Percentiles rank a stretch among this genome's conserved stretches.
phyloP scores from a whole-genome alignment of 1,140 invertebrate genomes.

The Orius insidiosus region DNA sequence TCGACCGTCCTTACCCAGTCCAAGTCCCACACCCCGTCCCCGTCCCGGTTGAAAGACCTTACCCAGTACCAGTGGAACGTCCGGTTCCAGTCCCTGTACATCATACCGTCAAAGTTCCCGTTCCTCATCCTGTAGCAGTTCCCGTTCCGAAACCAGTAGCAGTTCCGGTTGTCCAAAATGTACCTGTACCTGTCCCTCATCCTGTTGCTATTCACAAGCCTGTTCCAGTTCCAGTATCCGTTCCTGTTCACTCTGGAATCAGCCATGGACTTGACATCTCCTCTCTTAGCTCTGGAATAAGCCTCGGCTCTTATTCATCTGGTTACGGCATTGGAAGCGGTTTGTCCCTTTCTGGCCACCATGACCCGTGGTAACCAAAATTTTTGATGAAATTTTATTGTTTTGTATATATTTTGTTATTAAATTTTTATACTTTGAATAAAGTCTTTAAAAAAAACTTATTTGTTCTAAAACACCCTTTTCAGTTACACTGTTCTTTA shows the following conservation, averaged over 20 bases:
- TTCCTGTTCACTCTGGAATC: background rate
- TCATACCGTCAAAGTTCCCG: constrained; percentile 2
- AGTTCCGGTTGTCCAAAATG: background rate
- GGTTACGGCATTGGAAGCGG: no score
- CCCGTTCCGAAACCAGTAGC: background rate
- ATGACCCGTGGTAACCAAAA: no score
- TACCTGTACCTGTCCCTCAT: background rate
- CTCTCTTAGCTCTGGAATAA: no score
- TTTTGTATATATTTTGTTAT: no score
- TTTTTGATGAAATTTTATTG: no score
- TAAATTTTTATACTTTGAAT: no score
- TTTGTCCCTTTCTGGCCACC: no score
- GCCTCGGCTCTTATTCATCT: no score
- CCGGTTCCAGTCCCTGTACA: background rate
- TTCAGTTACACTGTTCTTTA: no score
- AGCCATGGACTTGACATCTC: no score
- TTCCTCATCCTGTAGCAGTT: background rate
- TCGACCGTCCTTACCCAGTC: background rate
- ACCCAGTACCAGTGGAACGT: background rate
- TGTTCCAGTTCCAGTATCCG: background rate
- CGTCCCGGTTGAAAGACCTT: background rate
- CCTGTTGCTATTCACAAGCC: background rate
- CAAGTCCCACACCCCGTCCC: background rate
- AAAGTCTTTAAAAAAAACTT: no score
- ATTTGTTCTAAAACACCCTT: no score